phyloP scores from a whole-genome alignment of 2,113 vertebrate genomes.

The Anas platyrhynchos region DNA sequence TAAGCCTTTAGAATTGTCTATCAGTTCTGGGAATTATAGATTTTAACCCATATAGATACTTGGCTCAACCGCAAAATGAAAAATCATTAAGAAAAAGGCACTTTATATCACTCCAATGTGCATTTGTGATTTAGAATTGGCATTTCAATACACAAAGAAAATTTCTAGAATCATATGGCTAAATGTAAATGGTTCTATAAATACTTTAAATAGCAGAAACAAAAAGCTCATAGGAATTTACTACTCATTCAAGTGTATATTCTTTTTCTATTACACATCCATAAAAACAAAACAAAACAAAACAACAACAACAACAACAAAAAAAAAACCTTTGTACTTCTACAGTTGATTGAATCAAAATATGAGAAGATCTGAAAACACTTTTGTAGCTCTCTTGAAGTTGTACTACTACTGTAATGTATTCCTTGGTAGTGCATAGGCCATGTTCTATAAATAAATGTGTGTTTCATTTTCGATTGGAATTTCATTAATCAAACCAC shows the following conservation, averaged over 20 bases:
- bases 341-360: constrained; percentile 32
- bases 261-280: constrained; percentile 33
- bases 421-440: neutral
- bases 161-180: neutral
- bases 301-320: no score
- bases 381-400: constrained; percentile 5
- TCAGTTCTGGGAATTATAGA: constrained; percentile 73
- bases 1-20: constrained; percentile 71
- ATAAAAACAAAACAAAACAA: neutral
- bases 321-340: constrained; percentile 19
- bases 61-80: constrained; percentile 66
- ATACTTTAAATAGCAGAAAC: constrained; percentile 21
- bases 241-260: neutral
- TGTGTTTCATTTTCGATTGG: constrained; percentile 60
- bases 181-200: constrained; percentile 52
- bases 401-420: neutral
- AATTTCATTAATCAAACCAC: constrained; percentile 66
- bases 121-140: constrained; percentile 31
- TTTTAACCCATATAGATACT: constrained; percentile 74
- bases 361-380: constrained; percentile 29
- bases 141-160: constrained; percentile 54
- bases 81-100: constrained; percentile 68
- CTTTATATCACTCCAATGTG: constrained; percentile 43
- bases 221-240: constrained; percentile 29
- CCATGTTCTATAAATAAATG: constrained; percentile 42